These are phyloP conservation scores for Lasioglossum leucozonium DNA, from an alignment of 2,888 invertebrate genomes.

Conservation along the genomic window DNA sequence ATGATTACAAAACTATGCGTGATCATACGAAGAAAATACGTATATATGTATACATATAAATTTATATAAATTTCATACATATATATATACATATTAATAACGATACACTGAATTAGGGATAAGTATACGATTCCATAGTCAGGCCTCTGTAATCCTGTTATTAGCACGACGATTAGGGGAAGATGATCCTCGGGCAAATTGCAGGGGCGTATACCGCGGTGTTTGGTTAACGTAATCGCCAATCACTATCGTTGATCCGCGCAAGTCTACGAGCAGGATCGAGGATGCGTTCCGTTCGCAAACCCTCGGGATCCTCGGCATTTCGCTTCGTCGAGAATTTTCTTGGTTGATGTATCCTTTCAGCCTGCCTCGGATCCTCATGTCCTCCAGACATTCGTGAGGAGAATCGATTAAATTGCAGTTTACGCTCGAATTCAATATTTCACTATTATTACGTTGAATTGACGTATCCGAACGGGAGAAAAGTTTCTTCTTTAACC, in stretches of 20 bases:
- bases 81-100: constrained; percentile 78
- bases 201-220: constrained; percentile 83
- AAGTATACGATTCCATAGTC: constrained; percentile 82
- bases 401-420: constrained; percentile 69
- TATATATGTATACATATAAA: neutral
- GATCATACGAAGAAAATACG: neutral
- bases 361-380: constrained; percentile 45
- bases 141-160: constrained; percentile 83
- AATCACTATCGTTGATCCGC: constrained; percentile 80
- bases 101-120: constrained; percentile 83
- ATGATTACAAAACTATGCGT: neutral
- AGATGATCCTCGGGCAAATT: constrained; percentile 83
- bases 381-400: constrained; percentile 70
- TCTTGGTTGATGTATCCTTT: constrained; percentile 33
- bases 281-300: constrained; percentile 65
- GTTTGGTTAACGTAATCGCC: constrained; percentile 84
- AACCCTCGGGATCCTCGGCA: constrained; percentile 54
- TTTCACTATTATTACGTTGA: constrained; percentile 69
- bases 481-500: constrained; percentile 51
- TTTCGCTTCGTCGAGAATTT: constrained; percentile 62
- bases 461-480: constrained; percentile 46
- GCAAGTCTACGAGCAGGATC: constrained; percentile 61
- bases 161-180: constrained; percentile 83
- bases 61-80: constrained; percentile 41
- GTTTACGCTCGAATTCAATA: constrained; percentile 72